A percentile compares a stretch with the other conserved stretches of the same genome.
Conservation (phyloP, 2,113 vertebrate species). For the Festucalex cinctus region DNA sequence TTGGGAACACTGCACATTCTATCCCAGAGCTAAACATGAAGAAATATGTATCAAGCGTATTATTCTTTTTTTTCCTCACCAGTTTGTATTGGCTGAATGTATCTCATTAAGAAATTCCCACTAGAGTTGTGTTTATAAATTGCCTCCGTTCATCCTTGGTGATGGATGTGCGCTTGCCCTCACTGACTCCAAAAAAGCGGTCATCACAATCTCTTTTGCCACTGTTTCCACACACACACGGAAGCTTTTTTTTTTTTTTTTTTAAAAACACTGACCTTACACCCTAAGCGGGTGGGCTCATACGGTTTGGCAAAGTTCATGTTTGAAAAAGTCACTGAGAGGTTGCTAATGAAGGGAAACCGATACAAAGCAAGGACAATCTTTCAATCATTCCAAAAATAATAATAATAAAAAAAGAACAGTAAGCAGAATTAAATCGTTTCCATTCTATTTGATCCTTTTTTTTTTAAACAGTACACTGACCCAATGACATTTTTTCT, state of each 20-base stretch:
- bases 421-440: not conserved
- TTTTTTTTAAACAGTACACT: conserved; percentile 3
- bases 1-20: no score
- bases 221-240: conserved; percentile 60
- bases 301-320: conserved; percentile 32
- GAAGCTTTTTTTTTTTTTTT: conserved; percentile 27
- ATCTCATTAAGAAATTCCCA: conserved; percentile 78
- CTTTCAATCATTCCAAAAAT: conserved; percentile 14
- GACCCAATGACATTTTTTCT: not conserved
- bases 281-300: conserved; percentile 70
- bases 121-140: conserved; percentile 71
- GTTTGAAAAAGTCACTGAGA: conserved; percentile 49
- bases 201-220: conserved; percentile 35
- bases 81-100: conserved; percentile 23
- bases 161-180: conserved; percentile 71
- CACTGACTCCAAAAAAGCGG: conserved; percentile 55
- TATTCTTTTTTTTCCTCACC: no score
- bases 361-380: conserved; percentile 37
- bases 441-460: not conserved
- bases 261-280: conserved; percentile 39
- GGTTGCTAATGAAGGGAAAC: conserved; percentile 71
- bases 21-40: no score
- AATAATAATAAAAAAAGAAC: not conserved
- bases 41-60: no score
- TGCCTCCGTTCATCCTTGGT: conserved; percentile 60